Base-by-base conservation (phyloP, 2,888 invertebrate genomes). In the Lumbricus terrestris region DNA sequence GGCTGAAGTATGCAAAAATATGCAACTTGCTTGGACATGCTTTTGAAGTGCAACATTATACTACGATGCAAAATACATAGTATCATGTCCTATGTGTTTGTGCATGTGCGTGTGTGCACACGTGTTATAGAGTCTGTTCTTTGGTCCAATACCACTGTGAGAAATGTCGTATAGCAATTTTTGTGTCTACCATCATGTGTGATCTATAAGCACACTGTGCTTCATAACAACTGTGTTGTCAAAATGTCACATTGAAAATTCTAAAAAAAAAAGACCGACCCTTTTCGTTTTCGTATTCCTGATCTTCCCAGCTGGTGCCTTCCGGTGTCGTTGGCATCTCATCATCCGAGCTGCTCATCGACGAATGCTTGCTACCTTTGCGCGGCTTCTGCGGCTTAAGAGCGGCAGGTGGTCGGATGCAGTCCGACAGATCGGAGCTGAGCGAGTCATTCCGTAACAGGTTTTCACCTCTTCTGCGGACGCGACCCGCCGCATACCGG, bases 271-370 rank as follows among this genome's bases (percentile, higher is more conserved):
- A 29, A 69, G 8, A 69, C 95, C 94, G 8, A 69, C 95, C 94
- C 92, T 95, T 95, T 91, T 95, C 95, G 92, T 95, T 95, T 91
- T 95, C 96, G 38, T 95, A 93, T 92, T 96, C 96, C 90, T 94
- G 94, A 91, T 96, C 96, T 94, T 97, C 97, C 93, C 96, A 96
- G 94, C 97, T 97, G 91, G 97, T 97, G 95, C 97, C 97, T 94
- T 98, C 98, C 34, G 98, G 97, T 69, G 97, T 98, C 90, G 97
- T 97, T 93, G 97, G 96, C 90, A 97, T 96, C 95, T 99, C 99
- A 95, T 99, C 99, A 94, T 97, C 97, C 90, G 97, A 97, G 94
- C 97, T 97, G 92, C 94, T 94, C 42, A 94, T 92, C 29, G 95
- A 95, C 83, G 94, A 93, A 91, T 94, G 94, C 69, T 93, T 91